Evolutionary conservation across 1,140 invertebrate species (phyloP), one percentile per base, ranked within the genome.

Genomic region (Parasteatoda tepidariorum): DNA sequence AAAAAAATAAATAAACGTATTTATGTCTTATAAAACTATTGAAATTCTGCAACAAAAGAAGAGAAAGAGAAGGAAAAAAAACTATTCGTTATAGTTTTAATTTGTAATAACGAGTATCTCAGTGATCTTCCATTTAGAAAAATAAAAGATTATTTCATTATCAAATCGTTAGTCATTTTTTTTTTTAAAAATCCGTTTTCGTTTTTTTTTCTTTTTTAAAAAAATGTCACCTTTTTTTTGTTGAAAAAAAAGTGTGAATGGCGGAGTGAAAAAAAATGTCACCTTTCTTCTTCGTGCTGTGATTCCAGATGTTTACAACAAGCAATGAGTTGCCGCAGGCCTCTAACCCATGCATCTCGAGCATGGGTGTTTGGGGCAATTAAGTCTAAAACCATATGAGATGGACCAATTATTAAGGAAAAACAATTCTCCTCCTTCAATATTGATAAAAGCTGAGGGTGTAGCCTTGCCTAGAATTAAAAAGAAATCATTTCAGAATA

Each of bases 311-410:
- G 85, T 48, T 87, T 86, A n/a, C 88, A 85, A 18, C 86, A 84
- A 6, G 86, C 86, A 0, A 90, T 68, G 1, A 90, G 75, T 66
- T 90, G 89, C 11, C 86, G 84, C 4, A 91, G 87, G 3, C 89
- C 90, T 62, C 88, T 86, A 13, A 91, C 88, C 91, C 91, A 92
- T 70, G 87, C 87, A 79, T 91, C 89, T 26, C 89, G 86, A 13
- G 88, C 86, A 15, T 89, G 87, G 34, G 88, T 86, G 26, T 87
- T 87, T 3, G 87, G 86, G 30, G 90, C 90, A 24, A 89, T 88
- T 84, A 90, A 85, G 28, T 86, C 84, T 4, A 86, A 28, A 3
- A 83, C 76, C 2, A 18, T 24, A 13, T 75, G 64, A 2, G 54
- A 81, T 13, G 84, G 75, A 1, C 89, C 89, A 73, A 89, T 87